Evolutionary conservation across 92 coral and sea anemone species (phyloP).

Genomic region (Anthopleura xanthogrammica): DNA sequence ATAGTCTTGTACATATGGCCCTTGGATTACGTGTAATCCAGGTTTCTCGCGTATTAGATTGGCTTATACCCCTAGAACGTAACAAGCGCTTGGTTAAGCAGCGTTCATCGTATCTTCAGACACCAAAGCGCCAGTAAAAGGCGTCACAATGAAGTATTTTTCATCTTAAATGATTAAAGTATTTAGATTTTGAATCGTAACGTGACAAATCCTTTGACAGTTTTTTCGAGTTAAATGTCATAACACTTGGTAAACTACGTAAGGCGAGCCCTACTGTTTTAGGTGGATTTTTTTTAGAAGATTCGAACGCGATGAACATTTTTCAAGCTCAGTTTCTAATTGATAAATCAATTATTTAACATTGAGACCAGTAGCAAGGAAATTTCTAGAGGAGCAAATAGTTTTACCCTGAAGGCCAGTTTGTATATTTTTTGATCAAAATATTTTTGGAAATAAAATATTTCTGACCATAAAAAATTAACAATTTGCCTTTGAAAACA

Average conservation of each 20-base stretch:
- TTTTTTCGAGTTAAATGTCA: neutral
- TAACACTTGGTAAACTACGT: neutral
- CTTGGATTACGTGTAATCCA: neutral
- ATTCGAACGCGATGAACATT: neutral
- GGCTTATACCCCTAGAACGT: neutral
- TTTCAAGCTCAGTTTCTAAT: neutral
- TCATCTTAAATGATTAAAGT: neutral
- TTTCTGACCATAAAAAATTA: too few species aligned
- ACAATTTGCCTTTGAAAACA: neutral
- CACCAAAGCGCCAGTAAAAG: neutral
- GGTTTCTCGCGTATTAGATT: neutral
- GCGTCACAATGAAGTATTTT: neutral
- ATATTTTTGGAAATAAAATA: neutral
- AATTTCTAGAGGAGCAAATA: neutral
- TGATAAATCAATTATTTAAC: neutral
- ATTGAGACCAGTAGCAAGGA: neutral
- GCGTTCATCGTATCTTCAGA: neutral
- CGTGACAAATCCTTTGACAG: neutral
- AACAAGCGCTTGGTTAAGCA: slow-evolving; percentile 6
- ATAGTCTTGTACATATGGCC: neutral
- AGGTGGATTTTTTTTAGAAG: neutral
- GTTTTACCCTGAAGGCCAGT: too few species aligned
- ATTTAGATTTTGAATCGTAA: neutral
- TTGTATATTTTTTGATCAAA: neutral
- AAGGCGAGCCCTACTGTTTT: neutral